Conservation (phyloP, 2,113 vertebrate species). For the Psittacus erithacus region DNA sequence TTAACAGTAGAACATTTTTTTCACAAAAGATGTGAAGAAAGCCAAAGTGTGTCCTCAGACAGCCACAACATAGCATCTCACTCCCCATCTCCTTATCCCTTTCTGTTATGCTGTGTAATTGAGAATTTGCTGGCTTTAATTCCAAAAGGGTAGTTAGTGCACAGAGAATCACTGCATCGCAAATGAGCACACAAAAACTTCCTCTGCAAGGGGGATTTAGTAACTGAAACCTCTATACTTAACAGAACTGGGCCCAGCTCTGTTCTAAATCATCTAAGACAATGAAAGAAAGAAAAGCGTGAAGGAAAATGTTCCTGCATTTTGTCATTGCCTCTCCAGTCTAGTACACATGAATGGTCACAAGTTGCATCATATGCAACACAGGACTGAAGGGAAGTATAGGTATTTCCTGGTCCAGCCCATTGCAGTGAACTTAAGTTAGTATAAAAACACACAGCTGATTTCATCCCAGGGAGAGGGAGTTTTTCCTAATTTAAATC, state of each 20-base stretch:
- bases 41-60: not conserved
- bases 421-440: not conserved
- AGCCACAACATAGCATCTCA: not conserved
- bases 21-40: not conserved
- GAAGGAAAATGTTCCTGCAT: not conserved
- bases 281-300: not conserved
- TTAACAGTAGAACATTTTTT: not conserved
- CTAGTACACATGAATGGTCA: not conserved
- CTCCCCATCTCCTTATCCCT: not conserved
- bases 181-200: not conserved
- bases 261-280: not conserved
- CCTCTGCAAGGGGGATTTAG: not conserved
- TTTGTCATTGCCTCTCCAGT: not conserved
- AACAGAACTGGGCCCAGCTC: not conserved
- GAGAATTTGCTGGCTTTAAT: not conserved
- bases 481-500: not conserved
- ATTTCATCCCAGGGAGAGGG: not conserved
- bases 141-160: not conserved
- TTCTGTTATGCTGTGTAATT: not conserved
- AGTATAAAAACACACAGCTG: not conserved
- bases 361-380: not conserved
- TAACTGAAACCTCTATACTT: not conserved
- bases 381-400: not conserved
- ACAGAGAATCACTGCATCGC: not conserved
- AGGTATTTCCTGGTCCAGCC: not conserved